phyloP scores from a whole-genome alignment of 2,888 invertebrate genomes.

The Calameuta filiformis region DNA sequence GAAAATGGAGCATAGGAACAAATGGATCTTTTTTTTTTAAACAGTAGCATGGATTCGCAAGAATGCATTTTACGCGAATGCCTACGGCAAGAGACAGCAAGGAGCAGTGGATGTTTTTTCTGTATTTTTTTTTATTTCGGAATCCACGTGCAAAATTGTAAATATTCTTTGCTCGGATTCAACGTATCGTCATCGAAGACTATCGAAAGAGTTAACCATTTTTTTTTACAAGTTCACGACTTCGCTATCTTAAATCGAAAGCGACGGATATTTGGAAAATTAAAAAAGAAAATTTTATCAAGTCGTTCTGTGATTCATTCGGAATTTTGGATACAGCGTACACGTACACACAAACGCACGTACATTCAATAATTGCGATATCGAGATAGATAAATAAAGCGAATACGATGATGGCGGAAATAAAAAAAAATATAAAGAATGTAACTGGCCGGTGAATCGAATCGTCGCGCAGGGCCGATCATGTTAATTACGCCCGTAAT shows the following conservation, averaged over 20 bases:
- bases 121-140: neutral
- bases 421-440: neutral
- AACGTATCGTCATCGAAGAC: neutral
- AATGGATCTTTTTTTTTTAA: neutral
- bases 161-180: neutral
- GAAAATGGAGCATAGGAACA: neutral
- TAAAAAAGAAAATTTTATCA: neutral
- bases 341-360: neutral
- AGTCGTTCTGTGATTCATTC: neutral
- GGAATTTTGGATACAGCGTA: neutral
- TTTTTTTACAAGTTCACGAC: neutral
- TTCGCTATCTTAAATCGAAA: neutral
- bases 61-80: neutral
- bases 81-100: neutral
- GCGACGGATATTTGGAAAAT: neutral
- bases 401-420: neutral
- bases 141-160: neutral
- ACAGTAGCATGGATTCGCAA: neutral
- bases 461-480: neutral
- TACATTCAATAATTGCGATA: neutral
- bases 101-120: neutral
- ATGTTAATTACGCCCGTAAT: constrained; percentile 1
- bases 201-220: neutral
- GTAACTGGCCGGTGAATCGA: neutral
- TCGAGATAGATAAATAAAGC: neutral